A percentile compares a stretch with the other conserved stretches of the same genome.
Evolutionary conservation across 2,888 invertebrate genomes (phyloP).

Genomic region (Ceraclea dissimilis): DNA sequence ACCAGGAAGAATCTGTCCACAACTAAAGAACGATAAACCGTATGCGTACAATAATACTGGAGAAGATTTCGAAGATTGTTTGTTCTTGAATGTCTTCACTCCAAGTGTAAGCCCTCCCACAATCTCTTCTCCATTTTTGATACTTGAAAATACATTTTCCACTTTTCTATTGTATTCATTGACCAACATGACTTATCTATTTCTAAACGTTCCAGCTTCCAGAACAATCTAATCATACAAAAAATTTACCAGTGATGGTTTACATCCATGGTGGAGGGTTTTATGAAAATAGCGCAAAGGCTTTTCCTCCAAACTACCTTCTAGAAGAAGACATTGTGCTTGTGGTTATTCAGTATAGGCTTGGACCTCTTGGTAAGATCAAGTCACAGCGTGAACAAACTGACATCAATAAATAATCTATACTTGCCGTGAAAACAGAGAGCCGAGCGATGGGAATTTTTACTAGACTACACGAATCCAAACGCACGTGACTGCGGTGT

Average conservation of each 20-base stretch:
- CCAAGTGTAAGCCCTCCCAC: slow-evolving; percentile 15
- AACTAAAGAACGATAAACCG: neutral
- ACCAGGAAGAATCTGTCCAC: slow-evolving; percentile 19
- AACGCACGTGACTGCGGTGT: too few relatives aligned
- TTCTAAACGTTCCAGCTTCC: slow-evolving; percentile 7
- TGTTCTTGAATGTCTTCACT: slow-evolving; percentile 23
- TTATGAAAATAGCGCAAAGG: slow-evolving; percentile 34
- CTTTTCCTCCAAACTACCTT: slow-evolving; percentile 36
- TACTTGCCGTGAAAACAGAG: neutral
- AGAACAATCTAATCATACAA: neutral
- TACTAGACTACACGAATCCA: too few relatives aligned
- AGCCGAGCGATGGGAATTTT: too few relatives aligned
- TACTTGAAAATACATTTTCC: neutral
- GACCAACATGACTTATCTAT: neutral
- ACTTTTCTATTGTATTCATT: neutral
- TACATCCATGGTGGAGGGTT: slow-evolving; percentile 41
- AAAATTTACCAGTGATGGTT: slow-evolving; percentile 35
- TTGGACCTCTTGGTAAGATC: slow-evolving; percentile 40
- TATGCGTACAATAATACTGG: neutral
- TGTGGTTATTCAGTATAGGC: slow-evolving; percentile 43
- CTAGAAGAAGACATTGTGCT: slow-evolving; percentile 42
- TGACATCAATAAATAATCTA: neutral
- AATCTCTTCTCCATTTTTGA: neutral
- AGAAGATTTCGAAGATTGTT: slow-evolving; percentile 22
- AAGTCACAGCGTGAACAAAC: neutral